Percentiles rank a stretch among this genome's conserved stretches.
These are phyloP conservation scores for Pseudolaguvia tuberculata DNA, from an alignment of 2,113 vertebrate species.

Conservation along the genomic window DNA sequence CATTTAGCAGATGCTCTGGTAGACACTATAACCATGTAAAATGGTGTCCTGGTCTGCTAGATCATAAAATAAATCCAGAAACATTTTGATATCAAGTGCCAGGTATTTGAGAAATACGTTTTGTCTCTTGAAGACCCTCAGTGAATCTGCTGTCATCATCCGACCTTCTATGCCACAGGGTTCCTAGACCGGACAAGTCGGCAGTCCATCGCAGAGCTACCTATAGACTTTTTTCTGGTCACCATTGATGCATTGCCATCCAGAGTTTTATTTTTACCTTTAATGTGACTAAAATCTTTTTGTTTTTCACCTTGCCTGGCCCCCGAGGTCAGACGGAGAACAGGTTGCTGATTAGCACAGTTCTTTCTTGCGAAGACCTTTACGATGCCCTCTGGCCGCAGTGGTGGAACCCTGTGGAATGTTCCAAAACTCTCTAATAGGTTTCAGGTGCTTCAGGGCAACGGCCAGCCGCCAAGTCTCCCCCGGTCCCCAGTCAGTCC, in stretches of 20 bases:
- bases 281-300: constrained; percentile 36
- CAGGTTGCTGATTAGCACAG: constrained; percentile 48
- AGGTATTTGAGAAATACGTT: too few relatives aligned
- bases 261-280: constrained; percentile 3
- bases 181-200: too few relatives aligned
- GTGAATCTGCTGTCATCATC: too few relatives aligned
- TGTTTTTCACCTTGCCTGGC: constrained; percentile 60
- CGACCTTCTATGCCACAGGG: too few relatives aligned
- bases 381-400: constrained; percentile 71
- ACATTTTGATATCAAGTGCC: too few relatives aligned
- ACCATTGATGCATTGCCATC: constrained; percentile 1
- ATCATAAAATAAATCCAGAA: too few relatives aligned
- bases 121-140: too few relatives aligned
- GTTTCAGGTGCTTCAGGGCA: constrained; percentile 74
- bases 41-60: too few relatives aligned
- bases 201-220: too few relatives aligned
- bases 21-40: too few relatives aligned
- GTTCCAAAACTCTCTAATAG: constrained; percentile 73
- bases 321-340: constrained; percentile 46
- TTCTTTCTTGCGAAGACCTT: constrained; percentile 64
- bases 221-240: too few relatives aligned
- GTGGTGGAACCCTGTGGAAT: constrained; percentile 72
- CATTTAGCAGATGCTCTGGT: too few relatives aligned
- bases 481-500: constrained; percentile 52
- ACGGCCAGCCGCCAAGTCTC: constrained; percentile 58